phyloP scores from a whole-genome alignment of 1,140 invertebrate genomes.

The Teleopsis dalmanni region DNA sequence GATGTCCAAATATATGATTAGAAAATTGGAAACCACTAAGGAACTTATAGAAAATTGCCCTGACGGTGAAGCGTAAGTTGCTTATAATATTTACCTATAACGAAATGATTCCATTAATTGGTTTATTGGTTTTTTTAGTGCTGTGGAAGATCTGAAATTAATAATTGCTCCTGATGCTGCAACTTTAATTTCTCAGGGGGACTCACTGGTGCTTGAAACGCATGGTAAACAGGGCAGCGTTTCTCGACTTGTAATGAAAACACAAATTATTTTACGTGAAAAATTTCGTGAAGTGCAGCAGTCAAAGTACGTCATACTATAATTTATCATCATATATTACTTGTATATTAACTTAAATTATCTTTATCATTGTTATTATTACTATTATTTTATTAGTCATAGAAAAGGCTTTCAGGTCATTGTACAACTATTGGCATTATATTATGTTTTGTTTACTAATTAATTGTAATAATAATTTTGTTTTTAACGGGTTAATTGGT shows the following conservation, averaged over 20 bases:
- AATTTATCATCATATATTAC: too few relatives aligned
- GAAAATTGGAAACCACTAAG: slow-evolving; percentile 59
- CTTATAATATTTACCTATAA: neutral
- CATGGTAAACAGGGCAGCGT: slow-evolving; percentile 45
- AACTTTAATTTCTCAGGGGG: slow-evolving; percentile 68
- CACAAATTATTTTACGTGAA: slow-evolving; percentile 37
- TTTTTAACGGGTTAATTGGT: too few relatives aligned
- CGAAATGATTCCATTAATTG: neutral
- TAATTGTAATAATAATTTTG: too few relatives aligned
- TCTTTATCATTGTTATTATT: too few relatives aligned
- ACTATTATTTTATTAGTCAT: too few relatives aligned
- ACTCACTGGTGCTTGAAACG: slow-evolving; percentile 62
- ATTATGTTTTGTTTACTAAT: too few relatives aligned
- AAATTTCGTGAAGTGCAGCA: slow-evolving; percentile 42
- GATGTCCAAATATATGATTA: slow-evolving; percentile 55
- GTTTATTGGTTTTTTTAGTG: slow-evolving; percentile 5
- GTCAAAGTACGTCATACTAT: slow-evolving; percentile 35
- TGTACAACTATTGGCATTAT: too few relatives aligned
- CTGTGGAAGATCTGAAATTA: slow-evolving; percentile 34
- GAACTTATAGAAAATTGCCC: slow-evolving; percentile 57
- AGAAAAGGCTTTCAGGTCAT: too few relatives aligned
- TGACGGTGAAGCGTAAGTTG: slow-evolving; percentile 51
- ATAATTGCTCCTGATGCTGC: slow-evolving; percentile 68
- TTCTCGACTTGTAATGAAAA: slow-evolving; percentile 34
- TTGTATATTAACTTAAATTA: too few relatives aligned